These are phyloP conservation scores for Gopherus evgoodei DNA, from an alignment of 2,113 vertebrate species.

Conservation along the genomic window DNA sequence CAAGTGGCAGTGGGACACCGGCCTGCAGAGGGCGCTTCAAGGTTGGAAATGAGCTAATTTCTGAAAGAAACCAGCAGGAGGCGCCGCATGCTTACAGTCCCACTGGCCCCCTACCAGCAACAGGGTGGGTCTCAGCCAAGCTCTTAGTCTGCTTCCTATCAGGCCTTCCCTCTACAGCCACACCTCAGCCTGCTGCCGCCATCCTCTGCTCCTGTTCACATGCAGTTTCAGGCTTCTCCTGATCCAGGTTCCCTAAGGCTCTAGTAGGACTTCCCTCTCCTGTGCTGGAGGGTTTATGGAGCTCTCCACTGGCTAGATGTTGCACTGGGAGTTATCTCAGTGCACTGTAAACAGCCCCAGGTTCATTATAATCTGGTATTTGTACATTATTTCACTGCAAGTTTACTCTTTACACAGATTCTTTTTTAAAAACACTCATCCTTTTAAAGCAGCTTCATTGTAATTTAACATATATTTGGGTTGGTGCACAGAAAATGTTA, in stretches of 20 bases:
- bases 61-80: no score
- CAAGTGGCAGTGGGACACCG: no score
- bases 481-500: not conserved
- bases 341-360: not conserved
- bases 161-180: not conserved
- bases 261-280: not conserved
- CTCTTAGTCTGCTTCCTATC: not conserved
- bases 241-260: not conserved
- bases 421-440: not conserved
- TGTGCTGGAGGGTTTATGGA: not conserved
- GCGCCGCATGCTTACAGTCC: no score
- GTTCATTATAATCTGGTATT: not conserved
- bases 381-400: not conserved
- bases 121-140: not conserved
- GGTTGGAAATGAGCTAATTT: no score
- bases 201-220: not conserved
- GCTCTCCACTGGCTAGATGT: fast-evolving
- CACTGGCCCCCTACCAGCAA: not conserved
- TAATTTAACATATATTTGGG: constrained; percentile 12
- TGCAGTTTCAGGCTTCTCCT: not conserved
- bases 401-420: not conserved
- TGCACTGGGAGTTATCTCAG: not conserved
- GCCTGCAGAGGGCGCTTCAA: no score
- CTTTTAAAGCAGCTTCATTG: not conserved
- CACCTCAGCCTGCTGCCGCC: fast-evolving